These are phyloP conservation scores for Parasteatoda lunata DNA, from an alignment of 2,888 invertebrate species.

Conservation along the genomic window DNA sequence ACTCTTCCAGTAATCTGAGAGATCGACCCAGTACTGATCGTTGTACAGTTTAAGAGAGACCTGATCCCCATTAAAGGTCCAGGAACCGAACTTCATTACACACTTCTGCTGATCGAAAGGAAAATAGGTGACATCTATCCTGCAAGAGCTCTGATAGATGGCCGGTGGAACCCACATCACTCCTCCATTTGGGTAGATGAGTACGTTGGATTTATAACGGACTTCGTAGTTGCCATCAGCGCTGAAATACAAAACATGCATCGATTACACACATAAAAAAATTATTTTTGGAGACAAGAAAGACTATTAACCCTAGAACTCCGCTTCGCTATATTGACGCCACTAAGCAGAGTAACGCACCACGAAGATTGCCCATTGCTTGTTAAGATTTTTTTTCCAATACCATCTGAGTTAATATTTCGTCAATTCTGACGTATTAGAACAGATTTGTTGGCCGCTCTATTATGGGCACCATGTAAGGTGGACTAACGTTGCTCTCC, in stretches of 20 bases:
- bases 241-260: conserved; percentile 77
- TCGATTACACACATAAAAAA: not conserved
- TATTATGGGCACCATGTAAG: too few relatives aligned
- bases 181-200: conserved; percentile 95
- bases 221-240: conserved; percentile 99
- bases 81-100: conserved; percentile 99
- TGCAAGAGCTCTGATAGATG: conserved; percentile 99
- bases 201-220: conserved; percentile 97
- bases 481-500: too few relatives aligned
- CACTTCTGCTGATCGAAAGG: conserved; percentile 99
- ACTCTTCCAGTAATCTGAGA: conserved; percentile 97
- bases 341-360: too few relatives aligned
- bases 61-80: conserved; percentile 98
- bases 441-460: too few relatives aligned
- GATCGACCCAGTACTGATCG: conserved; percentile 94
- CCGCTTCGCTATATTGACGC: too few relatives aligned
- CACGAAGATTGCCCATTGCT: too few relatives aligned
- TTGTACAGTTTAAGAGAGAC: conserved; percentile 94
- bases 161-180: conserved; percentile 99
- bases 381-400: too few relatives aligned
- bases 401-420: too few relatives aligned
- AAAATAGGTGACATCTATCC: conserved; percentile 99
- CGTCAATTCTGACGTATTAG: too few relatives aligned
- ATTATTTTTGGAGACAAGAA: not conserved
- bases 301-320: too few relatives aligned